These are phyloP conservation scores for Lottia gigantea DNA, from an alignment of 2,888 invertebrate genomes.

Conservation along the genomic window DNA sequence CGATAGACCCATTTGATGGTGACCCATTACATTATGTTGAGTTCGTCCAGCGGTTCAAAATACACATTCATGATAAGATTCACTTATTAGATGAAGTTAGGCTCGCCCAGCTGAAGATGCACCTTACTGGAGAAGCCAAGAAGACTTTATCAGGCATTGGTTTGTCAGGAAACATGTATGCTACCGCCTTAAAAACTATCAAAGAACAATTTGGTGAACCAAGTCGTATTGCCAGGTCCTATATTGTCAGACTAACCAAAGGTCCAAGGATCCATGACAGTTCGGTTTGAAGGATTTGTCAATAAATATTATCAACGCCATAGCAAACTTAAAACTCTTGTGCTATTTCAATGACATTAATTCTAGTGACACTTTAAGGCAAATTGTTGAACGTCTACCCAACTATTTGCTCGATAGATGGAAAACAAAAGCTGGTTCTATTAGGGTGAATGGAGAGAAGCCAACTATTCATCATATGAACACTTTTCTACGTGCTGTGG, in stretches of 20 bases:
- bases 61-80: not conserved
- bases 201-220: not conserved
- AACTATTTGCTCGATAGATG: not conserved
- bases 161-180: not conserved
- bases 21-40: not conserved
- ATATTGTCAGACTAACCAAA: no score
- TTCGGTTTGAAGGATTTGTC: not conserved
- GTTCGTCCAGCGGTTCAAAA: not conserved
- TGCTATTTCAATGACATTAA: not conserved
- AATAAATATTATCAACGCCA: not conserved
- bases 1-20: not conserved
- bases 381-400: slow-evolving; percentile 3
- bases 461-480: not conserved
- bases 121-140: not conserved
- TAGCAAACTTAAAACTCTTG: not conserved
- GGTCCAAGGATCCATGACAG: no score
- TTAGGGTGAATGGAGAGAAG: not conserved
- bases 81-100: not conserved
- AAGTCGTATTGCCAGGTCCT: not conserved
- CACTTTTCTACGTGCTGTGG: no score
- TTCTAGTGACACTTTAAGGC: not conserved
- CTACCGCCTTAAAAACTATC: not conserved
- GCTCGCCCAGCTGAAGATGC: not conserved
- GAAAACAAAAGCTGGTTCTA: not conserved
- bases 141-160: no score